Conservation (phyloP, 2,797 vertebrate genomes). For the Halcyon badia region DNA sequence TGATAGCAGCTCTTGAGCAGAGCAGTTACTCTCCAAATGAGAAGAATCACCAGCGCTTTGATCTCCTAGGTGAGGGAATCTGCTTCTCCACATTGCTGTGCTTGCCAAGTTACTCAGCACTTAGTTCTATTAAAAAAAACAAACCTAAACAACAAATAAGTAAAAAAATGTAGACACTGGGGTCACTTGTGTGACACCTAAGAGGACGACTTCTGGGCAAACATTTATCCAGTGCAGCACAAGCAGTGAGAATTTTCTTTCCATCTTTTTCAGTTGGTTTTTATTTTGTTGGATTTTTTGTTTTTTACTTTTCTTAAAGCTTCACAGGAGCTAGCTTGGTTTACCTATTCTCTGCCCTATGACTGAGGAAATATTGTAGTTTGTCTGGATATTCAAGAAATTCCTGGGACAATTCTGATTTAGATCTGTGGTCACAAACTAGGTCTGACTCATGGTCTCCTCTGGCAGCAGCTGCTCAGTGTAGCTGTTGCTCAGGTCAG, state of each 20-base stretch:
- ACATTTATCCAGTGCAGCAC: neutral
- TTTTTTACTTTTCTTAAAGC: neutral
- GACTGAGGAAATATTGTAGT: neutral
- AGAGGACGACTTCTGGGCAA: neutral
- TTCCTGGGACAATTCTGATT: neutral
- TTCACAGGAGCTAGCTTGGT: neutral
- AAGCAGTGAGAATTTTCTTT: neutral
- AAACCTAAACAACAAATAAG: too few species aligned
- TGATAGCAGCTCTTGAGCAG: neutral
- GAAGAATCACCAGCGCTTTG: neutral
- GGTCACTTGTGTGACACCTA: neutral
- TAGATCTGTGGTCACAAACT: neutral
- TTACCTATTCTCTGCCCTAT: neutral
- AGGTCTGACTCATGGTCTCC: neutral
- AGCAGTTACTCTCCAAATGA: neutral
- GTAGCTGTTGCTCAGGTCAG: neutral
- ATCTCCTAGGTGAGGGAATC: neutral
- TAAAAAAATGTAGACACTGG: neutral
- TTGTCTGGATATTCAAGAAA: neutral
- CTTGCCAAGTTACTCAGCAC: neutral
- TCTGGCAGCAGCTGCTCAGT: conserved; percentile 26
- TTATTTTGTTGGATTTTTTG: too few species aligned
- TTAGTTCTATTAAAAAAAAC: neutral
- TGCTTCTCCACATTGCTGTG: neutral
- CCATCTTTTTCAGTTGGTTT: too few species aligned